Percentiles rank a stretch among this genome's conserved stretches.
These are phyloP conservation scores for Archivesica marissinica DNA, from an alignment of 1,140 invertebrate species.

Conservation along the genomic window DNA sequence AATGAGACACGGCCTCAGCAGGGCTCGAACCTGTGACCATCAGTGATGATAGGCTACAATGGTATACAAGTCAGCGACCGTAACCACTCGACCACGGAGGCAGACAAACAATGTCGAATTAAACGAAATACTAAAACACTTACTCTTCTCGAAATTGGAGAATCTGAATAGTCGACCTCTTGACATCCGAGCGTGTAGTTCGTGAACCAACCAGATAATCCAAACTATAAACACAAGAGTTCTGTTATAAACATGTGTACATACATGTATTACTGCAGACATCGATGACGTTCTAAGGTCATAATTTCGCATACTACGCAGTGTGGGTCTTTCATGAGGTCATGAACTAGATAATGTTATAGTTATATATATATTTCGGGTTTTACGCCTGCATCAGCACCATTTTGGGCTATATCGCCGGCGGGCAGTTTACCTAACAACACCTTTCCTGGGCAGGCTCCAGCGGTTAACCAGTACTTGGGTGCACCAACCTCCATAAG, in stretches of 20 bases:
- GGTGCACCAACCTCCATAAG: too few species aligned
- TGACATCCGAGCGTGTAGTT: slow-evolving; percentile 94
- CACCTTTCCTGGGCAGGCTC: too few species aligned
- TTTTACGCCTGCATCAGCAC: too few species aligned
- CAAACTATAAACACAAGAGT: slow-evolving; percentile 86
- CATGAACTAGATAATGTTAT: neutral
- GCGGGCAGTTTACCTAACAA: too few species aligned
- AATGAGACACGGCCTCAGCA: too few species aligned
- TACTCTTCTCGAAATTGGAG: slow-evolving; percentile 92
- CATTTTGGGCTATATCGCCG: too few species aligned
- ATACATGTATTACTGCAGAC: neutral
- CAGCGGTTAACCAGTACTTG: too few species aligned
- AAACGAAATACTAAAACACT: slow-evolving; percentile 78
- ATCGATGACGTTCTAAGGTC: neutral
- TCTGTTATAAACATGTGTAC: too few species aligned
- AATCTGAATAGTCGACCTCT: slow-evolving; percentile 94
- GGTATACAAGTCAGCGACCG: neutral
- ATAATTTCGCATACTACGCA: neutral
- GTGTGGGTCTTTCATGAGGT: neutral
- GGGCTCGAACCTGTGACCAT: too few species aligned
- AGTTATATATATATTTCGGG: neutral
- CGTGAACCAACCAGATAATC: slow-evolving; percentile 89
- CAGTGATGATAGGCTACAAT: too few species aligned
- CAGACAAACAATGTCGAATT: neutral
- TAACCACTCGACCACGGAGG: neutral